Evolutionary conservation across 2,113 vertebrate genomes (phyloP).

Genomic region (Crotalus helleri): DNA sequence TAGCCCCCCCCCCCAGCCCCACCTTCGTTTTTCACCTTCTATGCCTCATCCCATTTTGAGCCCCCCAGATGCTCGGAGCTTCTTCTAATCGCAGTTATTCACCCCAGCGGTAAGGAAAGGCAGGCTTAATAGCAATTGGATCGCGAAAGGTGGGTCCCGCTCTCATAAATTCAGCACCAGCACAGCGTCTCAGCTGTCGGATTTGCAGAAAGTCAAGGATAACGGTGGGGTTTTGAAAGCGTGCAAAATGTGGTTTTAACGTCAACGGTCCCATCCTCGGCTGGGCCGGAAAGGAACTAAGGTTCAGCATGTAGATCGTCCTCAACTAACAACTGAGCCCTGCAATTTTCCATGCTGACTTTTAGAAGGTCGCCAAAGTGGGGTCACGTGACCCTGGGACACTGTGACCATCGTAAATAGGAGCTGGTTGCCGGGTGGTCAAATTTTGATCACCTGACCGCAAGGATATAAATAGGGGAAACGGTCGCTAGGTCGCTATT

Average conservation of each 20-base stretch:
- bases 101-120: neutral
- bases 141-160: neutral
- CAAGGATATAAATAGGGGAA: too few relatives aligned
- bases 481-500: too few relatives aligned
- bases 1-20: neutral
- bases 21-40: neutral
- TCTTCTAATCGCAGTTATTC: neutral
- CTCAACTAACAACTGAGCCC: too few relatives aligned
- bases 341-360: too few relatives aligned
- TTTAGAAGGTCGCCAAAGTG: too few relatives aligned
- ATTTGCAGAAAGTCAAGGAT: neutral
- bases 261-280: neutral
- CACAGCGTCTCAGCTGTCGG: neutral
- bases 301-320: too few relatives aligned
- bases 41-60: neutral
- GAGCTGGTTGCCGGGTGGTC: too few relatives aligned
- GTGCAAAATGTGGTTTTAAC: neutral
- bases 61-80: neutral
- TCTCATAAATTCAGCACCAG: neutral
- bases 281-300: neutral
- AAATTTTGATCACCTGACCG: too few relatives aligned
- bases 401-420: too few relatives aligned
- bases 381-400: too few relatives aligned
- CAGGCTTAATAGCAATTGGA: neutral
- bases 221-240: neutral